These are phyloP conservation scores for Pachypeltis micranthus DNA, from an alignment of 1,140 invertebrate species.

Conservation along the genomic window DNA sequence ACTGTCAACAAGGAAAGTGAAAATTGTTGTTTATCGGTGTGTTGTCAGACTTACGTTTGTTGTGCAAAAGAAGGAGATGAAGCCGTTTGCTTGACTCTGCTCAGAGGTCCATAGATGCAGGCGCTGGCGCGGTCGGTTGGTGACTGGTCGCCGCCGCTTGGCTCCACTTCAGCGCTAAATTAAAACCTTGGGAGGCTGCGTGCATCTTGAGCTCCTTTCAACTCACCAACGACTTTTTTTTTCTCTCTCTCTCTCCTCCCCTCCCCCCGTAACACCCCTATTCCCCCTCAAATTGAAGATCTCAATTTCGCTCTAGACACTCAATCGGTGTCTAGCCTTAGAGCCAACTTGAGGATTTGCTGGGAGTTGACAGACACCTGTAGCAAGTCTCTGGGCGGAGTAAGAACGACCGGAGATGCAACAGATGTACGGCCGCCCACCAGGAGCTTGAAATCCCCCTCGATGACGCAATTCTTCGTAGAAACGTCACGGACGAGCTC, in stretches of 20 bases:
- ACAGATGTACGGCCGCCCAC: not conserved
- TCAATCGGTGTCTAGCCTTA: not conserved
- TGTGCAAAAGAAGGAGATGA: too few species aligned
- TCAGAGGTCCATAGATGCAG: not conserved
- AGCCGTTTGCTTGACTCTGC: too few species aligned
- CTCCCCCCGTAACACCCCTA: too few species aligned
- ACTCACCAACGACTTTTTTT: not conserved
- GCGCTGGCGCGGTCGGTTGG: not conserved
- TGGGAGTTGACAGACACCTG: not conserved
- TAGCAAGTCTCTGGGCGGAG: not conserved
- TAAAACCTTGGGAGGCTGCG: conserved; percentile 11
- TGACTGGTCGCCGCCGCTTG: conserved; percentile 2
- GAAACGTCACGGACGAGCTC: not conserved
- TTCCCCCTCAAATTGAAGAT: too few species aligned
- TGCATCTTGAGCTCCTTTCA: not conserved
- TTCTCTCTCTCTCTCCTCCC: not conserved
- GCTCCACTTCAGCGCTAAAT: conserved; percentile 10
- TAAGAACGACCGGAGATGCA: not conserved
- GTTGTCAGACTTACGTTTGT: too few species aligned
- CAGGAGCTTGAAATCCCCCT: too few species aligned
- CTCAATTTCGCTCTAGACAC: not conserved
- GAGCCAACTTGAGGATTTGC: not conserved
- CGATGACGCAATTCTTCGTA: not conserved
- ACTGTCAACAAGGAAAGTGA: too few species aligned
- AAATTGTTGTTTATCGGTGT: too few species aligned